Conservation (phyloP, 1,140 invertebrate genomes). For the Achroia grisella region DNA sequence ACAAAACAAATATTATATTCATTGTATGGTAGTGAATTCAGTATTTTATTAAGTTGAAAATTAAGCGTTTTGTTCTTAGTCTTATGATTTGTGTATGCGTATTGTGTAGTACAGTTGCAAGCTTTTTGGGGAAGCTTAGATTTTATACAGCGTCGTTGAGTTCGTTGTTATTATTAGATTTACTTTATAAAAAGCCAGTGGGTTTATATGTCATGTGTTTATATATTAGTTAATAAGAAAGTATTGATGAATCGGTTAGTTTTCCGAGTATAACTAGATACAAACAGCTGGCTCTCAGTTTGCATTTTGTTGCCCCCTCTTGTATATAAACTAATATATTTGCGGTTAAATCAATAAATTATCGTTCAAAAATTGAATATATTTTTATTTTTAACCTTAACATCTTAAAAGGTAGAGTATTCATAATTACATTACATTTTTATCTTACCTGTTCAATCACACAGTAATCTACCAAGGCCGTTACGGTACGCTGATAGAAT, state of each 20-base stretch:
- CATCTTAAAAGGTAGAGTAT: too few species aligned
- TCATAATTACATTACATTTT: not conserved
- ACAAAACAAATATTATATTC: slow-evolving; percentile 49
- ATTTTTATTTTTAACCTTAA: not conserved
- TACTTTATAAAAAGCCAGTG: slow-evolving; percentile 27
- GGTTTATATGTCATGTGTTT: slow-evolving; percentile 24
- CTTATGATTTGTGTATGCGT: slow-evolving; percentile 42
- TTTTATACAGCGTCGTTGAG: slow-evolving; percentile 11
- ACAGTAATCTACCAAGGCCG: too few species aligned
- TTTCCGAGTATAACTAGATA: slow-evolving; percentile 13
- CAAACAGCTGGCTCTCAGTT: slow-evolving; percentile 45
- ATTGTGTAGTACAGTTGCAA: slow-evolving; percentile 50
- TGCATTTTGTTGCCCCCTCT: slow-evolving; percentile 69
- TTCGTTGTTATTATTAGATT: slow-evolving; percentile 8
- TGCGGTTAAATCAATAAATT: slow-evolving; percentile 71
- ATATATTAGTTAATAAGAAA: slow-evolving; percentile 18
- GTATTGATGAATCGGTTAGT: slow-evolving; percentile 17
- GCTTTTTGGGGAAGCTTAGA: slow-evolving; percentile 28
- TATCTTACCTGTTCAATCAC: too few species aligned
- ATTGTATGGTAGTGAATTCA: slow-evolving; percentile 55
- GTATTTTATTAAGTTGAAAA: slow-evolving; percentile 58
- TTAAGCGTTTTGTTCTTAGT: slow-evolving; percentile 49
- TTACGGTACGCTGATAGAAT: too few species aligned
- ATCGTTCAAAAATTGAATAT: slow-evolving; percentile 53
- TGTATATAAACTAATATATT: slow-evolving; percentile 72